phyloP scores from a whole-genome alignment of 2,113 vertebrate genomes.

The Aegithalos caudatus region DNA sequence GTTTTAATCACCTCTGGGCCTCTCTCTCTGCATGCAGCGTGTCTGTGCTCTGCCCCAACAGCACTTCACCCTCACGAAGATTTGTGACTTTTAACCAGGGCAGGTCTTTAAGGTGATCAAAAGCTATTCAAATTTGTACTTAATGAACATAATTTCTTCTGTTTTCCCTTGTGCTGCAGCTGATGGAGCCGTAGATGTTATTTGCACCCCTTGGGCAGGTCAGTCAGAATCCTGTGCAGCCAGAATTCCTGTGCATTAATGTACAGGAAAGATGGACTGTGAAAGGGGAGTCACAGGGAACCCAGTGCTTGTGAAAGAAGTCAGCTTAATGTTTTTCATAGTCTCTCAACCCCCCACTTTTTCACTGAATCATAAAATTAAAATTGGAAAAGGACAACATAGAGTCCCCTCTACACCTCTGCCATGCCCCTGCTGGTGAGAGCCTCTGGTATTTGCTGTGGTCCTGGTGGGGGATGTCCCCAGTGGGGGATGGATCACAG shows the following conservation, averaged over 20 bases:
- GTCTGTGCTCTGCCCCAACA: not conserved
- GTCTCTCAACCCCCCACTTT: not conserved
- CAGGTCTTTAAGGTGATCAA: not conserved
- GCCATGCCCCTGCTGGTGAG: fast-evolving
- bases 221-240: not conserved
- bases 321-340: not conserved
- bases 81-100: not conserved
- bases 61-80: not conserved
- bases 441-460: not conserved
- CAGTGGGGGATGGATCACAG: not conserved
- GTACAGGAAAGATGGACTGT: not conserved
- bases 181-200: fast-evolving
- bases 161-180: not conserved
- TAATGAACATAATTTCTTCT: not conserved
- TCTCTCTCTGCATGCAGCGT: not conserved
- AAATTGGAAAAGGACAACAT: not conserved
- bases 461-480: not conserved
- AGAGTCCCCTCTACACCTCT: not conserved
- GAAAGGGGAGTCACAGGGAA: not conserved
- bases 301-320: not conserved
- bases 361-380: not conserved
- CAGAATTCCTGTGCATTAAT: not conserved
- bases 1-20: not conserved
- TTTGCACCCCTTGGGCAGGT: not conserved
- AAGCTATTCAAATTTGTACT: not conserved